Evolutionary conservation across 1,140 invertebrate genomes (phyloP), one percentile per base, ranked within the genome.

Genomic region (Aphis gossypii): DNA sequence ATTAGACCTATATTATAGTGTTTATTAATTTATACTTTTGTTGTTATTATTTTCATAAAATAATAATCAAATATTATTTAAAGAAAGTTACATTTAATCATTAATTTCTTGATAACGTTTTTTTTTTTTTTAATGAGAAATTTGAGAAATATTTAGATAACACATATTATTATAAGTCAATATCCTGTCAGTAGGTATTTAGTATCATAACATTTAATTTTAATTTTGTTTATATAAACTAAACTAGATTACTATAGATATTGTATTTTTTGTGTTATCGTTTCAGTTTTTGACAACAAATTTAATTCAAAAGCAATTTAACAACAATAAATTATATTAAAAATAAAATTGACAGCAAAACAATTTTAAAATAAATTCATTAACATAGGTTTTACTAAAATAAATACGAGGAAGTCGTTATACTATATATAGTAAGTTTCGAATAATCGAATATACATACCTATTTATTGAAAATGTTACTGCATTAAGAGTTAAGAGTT

Each of bases 131-230:
- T 35, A 54, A 54, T 25, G 11, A 38, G 25, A 89, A 89, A 54
- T 89, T 54, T 25, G 44, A 54, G 14, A 89, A 89, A 38, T 89
- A 88, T 54, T 89, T 21, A 51, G 46, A 89, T 89, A 54, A 38
- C 35, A 51, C 23, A 54, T 38, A 54, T 38, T 88, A 68, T 68
- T n/a, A 18, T n/a, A 89, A n/a, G 87, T 89, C 54, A 89, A n/a
- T 54, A 89, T 89, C 21, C 4, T 87, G 5, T 48, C 7, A 51
- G 7, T 51, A n/a, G 1, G 8, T 38, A 38, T 41, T 35, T 18
- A 87, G 30, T 18, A 35, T 89, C 48, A 38, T 54, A 68, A 35
- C 54, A 46, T 86, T 46, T 46, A 88, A 54, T 88, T 88, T 89
- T 35, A 38, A 89, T 89, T 51, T 54, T 46, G 35, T 38, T 51